phyloP scores from a whole-genome alignment of 2,113 vertebrate genomes.

The Trachemys scripta region DNA sequence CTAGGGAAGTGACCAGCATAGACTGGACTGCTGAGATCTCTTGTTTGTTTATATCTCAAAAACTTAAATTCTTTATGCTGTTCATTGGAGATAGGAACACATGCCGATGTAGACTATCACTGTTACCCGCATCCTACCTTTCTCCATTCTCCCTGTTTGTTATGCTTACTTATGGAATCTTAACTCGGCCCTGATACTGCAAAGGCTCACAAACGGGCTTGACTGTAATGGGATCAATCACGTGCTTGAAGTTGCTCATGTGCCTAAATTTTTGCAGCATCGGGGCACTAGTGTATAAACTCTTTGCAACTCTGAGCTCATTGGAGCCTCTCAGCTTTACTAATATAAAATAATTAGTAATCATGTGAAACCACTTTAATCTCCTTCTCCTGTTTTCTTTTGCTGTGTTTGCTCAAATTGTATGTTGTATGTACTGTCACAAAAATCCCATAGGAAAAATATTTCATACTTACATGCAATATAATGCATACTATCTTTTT shows the following conservation, averaged over 20 bases:
- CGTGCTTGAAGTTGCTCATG: neutral
- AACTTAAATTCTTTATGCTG: neutral
- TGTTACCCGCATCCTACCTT: conserved; percentile 4
- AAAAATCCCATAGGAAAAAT: neutral
- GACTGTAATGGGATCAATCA: neutral
- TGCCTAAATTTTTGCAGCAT: neutral
- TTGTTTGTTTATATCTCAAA: neutral
- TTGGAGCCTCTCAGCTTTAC: neutral
- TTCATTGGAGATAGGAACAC: neutral
- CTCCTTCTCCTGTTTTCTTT: neutral
- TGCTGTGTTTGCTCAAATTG: neutral
- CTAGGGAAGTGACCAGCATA: neutral
- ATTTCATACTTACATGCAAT: neutral
- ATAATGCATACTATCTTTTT: neutral
- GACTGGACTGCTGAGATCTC: neutral
- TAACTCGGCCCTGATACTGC: neutral
- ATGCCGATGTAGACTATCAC: neutral
- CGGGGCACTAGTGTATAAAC: neutral
- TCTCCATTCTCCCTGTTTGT: neutral
- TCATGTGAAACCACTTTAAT: neutral
- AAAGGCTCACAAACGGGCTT: neutral
- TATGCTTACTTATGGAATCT: neutral
- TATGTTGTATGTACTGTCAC: neutral
- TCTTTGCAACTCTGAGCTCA: neutral
- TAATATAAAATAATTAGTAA: neutral